These are phyloP conservation scores for Cygnus atratus DNA, from an alignment of 2,113 vertebrate species.

Conservation along the genomic window DNA sequence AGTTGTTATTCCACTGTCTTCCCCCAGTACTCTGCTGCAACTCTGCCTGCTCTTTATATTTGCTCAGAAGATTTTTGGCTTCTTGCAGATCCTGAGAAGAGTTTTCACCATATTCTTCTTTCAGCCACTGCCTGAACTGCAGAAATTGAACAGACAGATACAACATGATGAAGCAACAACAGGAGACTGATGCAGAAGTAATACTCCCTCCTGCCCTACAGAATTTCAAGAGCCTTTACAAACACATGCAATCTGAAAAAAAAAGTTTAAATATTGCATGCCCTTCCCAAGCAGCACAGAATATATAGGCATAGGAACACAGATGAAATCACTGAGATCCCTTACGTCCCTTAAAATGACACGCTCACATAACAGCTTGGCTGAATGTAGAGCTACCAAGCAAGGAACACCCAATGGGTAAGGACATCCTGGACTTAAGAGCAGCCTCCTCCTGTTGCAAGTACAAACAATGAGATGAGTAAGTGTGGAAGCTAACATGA, in stretches of 20 bases:
- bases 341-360: neutral
- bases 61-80: conserved; percentile 83
- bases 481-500: neutral
- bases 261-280: neutral
- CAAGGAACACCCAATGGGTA: neutral
- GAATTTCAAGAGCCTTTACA: neutral
- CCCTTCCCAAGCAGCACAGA: neutral
- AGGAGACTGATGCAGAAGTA: neutral
- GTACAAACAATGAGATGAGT: neutral
- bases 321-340: neutral
- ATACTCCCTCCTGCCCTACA: neutral
- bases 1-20: conserved; percentile 76
- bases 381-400: neutral
- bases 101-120: conserved; percentile 85
- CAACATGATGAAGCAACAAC: neutral
- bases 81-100: conserved; percentile 87
- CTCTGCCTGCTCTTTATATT: conserved; percentile 74
- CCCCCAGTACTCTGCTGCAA: conserved; percentile 57
- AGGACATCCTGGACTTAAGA: neutral
- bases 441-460: neutral
- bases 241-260: neutral
- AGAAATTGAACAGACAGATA: conserved; percentile 3
- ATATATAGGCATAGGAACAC: neutral
- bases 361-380: neutral
- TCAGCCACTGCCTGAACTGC: conserved; percentile 90